Evolutionary conservation across 2,113 vertebrate species (phyloP), one percentile per base, ranked within the genome.

Genomic region (Phyllopteryx taeniolatus): DNA sequence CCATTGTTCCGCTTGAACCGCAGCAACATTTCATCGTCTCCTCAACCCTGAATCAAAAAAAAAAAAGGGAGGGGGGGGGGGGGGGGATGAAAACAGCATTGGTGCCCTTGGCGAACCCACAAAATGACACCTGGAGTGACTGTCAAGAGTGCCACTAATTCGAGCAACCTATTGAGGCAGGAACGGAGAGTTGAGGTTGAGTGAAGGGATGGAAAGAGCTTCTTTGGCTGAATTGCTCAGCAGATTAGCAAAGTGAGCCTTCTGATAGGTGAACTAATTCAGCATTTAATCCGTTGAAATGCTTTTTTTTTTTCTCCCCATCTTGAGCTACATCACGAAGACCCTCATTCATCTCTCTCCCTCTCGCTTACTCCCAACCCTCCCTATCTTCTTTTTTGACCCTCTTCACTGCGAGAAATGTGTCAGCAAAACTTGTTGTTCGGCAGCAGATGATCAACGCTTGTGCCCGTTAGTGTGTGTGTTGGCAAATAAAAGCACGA

Each of bases 1-100:
- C 89, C 92, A 92, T 94, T 94, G 93, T 95, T 91, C 89, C 76
- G 83, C 83, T 86, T 88, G 90, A 93, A 93, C 91, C 89, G 76
- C 89, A 89, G 85, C 79, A 84, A 87, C 91, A 93, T 93, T 93
- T 91, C 85, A 87, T 89, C 91, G 81, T 93, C 85, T 78, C 91
- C 80, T 90, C 72, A 76, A 90, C 86, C 90, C 89, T 79, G 42
- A 61, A 17, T 33, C 31, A 14, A 61, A 61, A 61, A 61, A 35
- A 5, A 53, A 81, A 82, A 67, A n/a, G n/a, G n/a, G n/a, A 27
- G 27, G 27, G 1, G 27, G 27, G 27, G 27, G 27, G 27, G 27
- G 27, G 27, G 27, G 27, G 27, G 27, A 1, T 27, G 27, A 87
- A 79, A 86, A 73, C 81, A 90, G 76, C 83, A 82, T 80, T 80